Base-by-base conservation (phyloP, 2,888 invertebrate genomes). In the Epinotia brunnichana region DNA sequence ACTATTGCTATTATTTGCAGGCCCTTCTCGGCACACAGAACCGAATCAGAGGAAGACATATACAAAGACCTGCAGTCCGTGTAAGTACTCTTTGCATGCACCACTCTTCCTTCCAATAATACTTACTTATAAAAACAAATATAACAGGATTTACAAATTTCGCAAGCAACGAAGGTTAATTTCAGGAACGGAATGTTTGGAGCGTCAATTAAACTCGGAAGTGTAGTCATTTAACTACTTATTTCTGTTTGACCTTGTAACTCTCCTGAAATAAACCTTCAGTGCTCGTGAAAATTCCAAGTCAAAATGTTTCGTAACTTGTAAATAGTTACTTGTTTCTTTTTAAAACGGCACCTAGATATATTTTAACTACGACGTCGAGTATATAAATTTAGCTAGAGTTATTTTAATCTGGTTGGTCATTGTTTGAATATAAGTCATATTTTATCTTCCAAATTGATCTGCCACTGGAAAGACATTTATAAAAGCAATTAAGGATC, bases 11-110 rank as follows among this genome's bases (percentile, higher is more conserved):
- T 70, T 70, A n/a, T 61, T 74, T 74, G 21, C 92, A 98, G 98
- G 77, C 97, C 97, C 77, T 98, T 98, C 90, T 96, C 96, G 77
- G 95, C 96, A 53, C 96, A 96, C 84, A 94, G 96, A 82, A 96
- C 96, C 76, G 95, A 95, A 81, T 97, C 97, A 35, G 96, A 97
- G 86, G 97, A 97, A 87, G 96, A 97, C 79, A 96, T 97, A 78
- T 97, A 97, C 88, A 96, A 96, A 90, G 96, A 97, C 86, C 92
- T 97, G 77, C 96, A 96, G 87, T 95, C 95, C 79, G 95, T 95
- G 96, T 96, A 95, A 96, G 96, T 96, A 86, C 79, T 19, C 70
- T 76, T 60, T 66, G 70, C 19, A 74, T 69, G 51, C 73, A 56
- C 63, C 70, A 74, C 70, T 29, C 21, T 19, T 29, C 10, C 11